Conservation (phyloP, 2,888 invertebrate genomes). For the Prenolepis imparis region DNA sequence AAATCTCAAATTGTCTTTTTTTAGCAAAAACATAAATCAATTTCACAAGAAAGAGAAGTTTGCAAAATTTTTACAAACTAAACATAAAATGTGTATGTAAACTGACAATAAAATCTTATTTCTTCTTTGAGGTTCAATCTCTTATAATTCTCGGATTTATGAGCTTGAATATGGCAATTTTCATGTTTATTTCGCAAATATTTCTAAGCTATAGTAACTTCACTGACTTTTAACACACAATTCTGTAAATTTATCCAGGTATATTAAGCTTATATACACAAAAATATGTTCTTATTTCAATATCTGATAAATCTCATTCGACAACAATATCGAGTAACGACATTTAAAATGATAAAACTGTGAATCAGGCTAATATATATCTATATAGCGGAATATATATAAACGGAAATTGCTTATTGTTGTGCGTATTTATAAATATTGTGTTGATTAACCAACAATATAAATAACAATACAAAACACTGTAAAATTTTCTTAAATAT, state of each 20-base stretch:
- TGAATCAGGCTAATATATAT: constrained; percentile 6
- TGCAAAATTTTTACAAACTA: background rate
- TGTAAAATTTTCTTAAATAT: background rate
- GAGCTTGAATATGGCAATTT: background rate
- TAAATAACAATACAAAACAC: background rate
- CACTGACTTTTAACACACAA: background rate
- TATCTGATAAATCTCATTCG: background rate
- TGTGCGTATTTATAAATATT: background rate
- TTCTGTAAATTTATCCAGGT: background rate
- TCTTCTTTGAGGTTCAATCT: background rate
- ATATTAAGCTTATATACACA: background rate
- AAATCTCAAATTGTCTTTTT: constrained; percentile 22
- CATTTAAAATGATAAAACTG: background rate
- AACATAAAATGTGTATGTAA: background rate
- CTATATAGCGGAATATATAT: background rate
- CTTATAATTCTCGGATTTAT: constrained; percentile 5
- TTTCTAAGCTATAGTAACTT: background rate
- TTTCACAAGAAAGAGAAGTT: background rate
- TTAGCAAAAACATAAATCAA: background rate
- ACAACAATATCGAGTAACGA: background rate
- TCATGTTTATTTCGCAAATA: background rate
- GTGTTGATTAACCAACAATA: background rate
- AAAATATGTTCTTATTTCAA: background rate
- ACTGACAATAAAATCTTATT: background rate
- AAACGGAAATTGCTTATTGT: constrained; percentile 14